Base-by-base conservation (phyloP, 2,113 vertebrate species). In the Chroicocephalus ridibundus region DNA sequence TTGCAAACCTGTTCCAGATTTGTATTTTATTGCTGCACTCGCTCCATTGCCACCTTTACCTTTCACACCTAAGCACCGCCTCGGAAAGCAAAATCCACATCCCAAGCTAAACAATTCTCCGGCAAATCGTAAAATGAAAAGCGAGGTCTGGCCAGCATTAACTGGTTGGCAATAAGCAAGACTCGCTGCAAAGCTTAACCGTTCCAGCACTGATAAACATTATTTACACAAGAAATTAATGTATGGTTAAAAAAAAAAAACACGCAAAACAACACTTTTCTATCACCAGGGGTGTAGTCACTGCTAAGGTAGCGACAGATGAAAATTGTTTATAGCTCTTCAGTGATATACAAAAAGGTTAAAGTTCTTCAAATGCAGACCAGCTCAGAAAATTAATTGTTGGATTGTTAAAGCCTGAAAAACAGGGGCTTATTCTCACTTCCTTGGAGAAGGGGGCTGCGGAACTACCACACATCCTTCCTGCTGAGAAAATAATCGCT, bases 341-440 rank as follows among this genome's bases (percentile, higher is more conserved):
- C 25, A 49, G 29, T 0, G 20, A 49, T 13, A 20, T 0, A 26
- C 27, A 34, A 38, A 65, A 46, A n/a, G 11, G 47, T 44, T 26
- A 5, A 24, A 38, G 60, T 24, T 49, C 36, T 52, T 40, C 32
- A 57, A 51, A 57, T 36, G 25, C 19, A 46, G n/a, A 20, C 12
- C 26, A 29, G 24, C 42, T 64, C 51, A 18, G 14, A 52, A 72
- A 78, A 46, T 9, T 25, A 24, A 8, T 4, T 12, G 29, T 16
- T 18, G 29, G 15, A 24, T 69, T 32, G 36, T 24, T 42, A 27
- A 61, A 49, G 46, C 38, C 6, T 3, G 8, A 32, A 21, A 51
- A 64, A 1, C 2, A 3, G 5, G 29, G 57, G 19, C 29, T 58
- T 31, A 27, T 13, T 6, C 32, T 65, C 5, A 0, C 57, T 18